Base-by-base conservation (phyloP, 2,888 invertebrate genomes). In the Microdon myrmicae region DNA sequence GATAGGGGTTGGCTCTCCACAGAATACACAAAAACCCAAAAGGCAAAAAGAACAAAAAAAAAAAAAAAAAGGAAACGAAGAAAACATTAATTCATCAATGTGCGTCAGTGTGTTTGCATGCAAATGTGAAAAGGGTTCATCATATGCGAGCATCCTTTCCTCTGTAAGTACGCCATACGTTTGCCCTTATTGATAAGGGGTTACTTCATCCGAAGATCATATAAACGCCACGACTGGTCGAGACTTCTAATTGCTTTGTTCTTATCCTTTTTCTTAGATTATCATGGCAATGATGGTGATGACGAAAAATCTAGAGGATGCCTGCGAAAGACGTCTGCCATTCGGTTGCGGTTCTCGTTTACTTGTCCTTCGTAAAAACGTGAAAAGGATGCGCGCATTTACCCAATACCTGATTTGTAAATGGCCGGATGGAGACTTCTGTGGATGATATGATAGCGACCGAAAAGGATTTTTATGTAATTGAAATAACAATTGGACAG, bases 251-350 rank as follows among this genome's bases (percentile, higher is more conserved):
- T 58, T 64, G 41, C 58, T 51, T 34, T 29, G n/a, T 23, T 13
- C 6, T 41, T 39, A 17, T 29, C 12, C 13, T n/a, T 4, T n/a
- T 39, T 26, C 17, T 35, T 26, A 6, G 22, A 10, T 4, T 23
- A 38, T 12, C 22, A 29, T 13, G 26, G 7, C 10, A 29, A 5
- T 25, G 39, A 7, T 28, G 3, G 23, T 2, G 23, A 25, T n/a
- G 19, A 17, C 19, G 16, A 37, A 44, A 39, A 10, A 44, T 34
- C 26, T 29, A 22, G 3, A 23, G 1, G 29, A 37, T 31, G 32
- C 47, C 51, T 64, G 58, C 53, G 64, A 32, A 53, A 58, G 64
- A 64, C 64, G 64, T 53, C 51, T 51, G 64, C 51, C 64, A 45
- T 25, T 23, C 20, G 16, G 19, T n/a, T 14, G n/a, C 6, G 8